Conservation (phyloP, 2,888 invertebrate species). For the Epistrophe eligans region DNA sequence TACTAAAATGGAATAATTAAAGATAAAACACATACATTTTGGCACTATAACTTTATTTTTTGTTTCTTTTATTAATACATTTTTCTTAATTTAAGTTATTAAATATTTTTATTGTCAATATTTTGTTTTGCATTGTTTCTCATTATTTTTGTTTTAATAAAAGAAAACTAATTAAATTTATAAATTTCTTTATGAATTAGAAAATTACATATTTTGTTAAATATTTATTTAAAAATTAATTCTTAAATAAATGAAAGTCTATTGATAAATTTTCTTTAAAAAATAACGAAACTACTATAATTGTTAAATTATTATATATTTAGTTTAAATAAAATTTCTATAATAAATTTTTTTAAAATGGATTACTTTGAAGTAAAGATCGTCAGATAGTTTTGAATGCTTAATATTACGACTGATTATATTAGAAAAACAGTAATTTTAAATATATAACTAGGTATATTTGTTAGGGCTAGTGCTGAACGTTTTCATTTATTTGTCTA, state of each 20-base stretch:
- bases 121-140: constrained; percentile 45
- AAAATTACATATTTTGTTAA: constrained; percentile 8
- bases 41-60: constrained; percentile 66
- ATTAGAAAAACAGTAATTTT: constrained; percentile 24
- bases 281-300: constrained; percentile 1
- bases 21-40: constrained; percentile 31
- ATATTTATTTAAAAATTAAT: constrained; percentile 22
- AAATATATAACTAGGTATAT: constrained; percentile 31
- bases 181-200: constrained; percentile 20
- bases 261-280: constrained; percentile 26
- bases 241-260: constrained; percentile 30
- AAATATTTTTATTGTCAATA: constrained; percentile 47
- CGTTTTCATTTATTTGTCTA: constrained; percentile 25
- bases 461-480: constrained; percentile 57
- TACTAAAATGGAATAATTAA: too few relatives aligned
- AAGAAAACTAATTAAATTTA: constrained; percentile 53
- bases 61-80: constrained; percentile 59
- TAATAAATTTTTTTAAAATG: constrained; percentile 42
- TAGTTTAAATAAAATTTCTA: constrained; percentile 55
- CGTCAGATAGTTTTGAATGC: constrained; percentile 49
- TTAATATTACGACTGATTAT: constrained; percentile 68
- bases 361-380: constrained; percentile 63
- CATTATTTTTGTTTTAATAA: constrained; percentile 51
- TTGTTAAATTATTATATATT: constrained; percentile 58
- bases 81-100: constrained; percentile 53